A percentile compares a stretch with the other conserved stretches of the same genome.
Conservation (phyloP, 1,140 invertebrate genomes). For the Brachionus rotundiformis region DNA sequence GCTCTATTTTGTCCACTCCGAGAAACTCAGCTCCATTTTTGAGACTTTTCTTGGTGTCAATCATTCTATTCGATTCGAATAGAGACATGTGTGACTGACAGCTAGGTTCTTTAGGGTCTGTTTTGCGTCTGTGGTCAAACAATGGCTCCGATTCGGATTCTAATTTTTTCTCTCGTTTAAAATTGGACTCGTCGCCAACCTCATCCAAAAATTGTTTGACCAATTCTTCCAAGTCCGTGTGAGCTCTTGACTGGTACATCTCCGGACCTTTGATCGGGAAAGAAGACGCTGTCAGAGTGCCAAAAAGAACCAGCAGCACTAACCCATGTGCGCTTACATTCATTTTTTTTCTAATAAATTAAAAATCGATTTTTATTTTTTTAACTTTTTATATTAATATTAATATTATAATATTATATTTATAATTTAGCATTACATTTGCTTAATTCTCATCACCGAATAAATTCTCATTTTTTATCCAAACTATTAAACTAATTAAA, state of each 20-base stretch:
- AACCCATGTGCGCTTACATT: not conserved
- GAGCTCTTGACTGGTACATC: not conserved
- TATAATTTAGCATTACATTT: too few species aligned
- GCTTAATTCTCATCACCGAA: too few species aligned
- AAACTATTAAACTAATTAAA: too few species aligned
- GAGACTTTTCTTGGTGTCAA: constrained; percentile 15
- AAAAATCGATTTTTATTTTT: not conserved
- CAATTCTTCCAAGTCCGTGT: not conserved
- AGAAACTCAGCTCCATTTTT: constrained; percentile 23
- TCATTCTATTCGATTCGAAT: constrained; percentile 27
- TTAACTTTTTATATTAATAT: too few species aligned
- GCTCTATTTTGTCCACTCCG: not conserved
- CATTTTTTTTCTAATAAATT: not conserved
- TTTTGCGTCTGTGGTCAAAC: not conserved
- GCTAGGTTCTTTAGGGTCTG: not conserved
- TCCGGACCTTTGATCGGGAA: not conserved
- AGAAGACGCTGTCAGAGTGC: not conserved
- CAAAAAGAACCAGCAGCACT: not conserved
- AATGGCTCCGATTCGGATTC: not conserved
- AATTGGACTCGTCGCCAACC: not conserved
- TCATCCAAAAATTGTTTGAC: not conserved
- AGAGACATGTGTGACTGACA: not conserved
- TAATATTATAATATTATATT: too few species aligned
- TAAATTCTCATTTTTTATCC: too few species aligned
- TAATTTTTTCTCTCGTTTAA: not conserved